phyloP scores from a whole-genome alignment of 2,113 vertebrate species.

The Paedocypris sp. region DNA sequence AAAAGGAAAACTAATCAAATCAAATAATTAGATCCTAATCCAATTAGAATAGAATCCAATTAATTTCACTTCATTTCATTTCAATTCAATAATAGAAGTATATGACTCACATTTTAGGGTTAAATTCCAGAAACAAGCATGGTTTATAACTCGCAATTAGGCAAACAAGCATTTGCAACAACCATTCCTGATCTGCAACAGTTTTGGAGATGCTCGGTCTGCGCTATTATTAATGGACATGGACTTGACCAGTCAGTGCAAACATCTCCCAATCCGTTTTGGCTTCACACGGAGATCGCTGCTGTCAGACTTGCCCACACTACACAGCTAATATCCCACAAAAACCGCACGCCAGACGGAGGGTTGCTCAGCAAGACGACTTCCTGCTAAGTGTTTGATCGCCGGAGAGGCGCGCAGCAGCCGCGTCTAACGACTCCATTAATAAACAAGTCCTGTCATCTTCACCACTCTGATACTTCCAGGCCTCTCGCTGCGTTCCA shows the following conservation, averaged over 20 bases:
- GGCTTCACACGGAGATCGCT: not conserved
- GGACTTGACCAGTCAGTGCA: not conserved
- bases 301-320: conserved; percentile 12
- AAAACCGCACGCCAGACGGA: not conserved
- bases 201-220: not conserved
- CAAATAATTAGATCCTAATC: too few species aligned
- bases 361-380: not conserved
- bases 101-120: too few species aligned
- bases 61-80: too few species aligned
- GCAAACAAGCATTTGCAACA: too few species aligned
- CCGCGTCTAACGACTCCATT: conserved; percentile 10
- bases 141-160: too few species aligned
- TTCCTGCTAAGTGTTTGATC: conserved; percentile 25
- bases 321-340: conserved; percentile 8
- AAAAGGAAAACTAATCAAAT: too few species aligned
- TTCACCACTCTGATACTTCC: conserved; percentile 46
- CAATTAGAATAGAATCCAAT: too few species aligned
- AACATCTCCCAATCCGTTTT: conserved; percentile 11
- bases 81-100: too few species aligned
- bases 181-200: too few species aligned
- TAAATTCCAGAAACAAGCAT: too few species aligned
- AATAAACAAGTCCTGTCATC: conserved; percentile 22
- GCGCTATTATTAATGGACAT: not conserved
- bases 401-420: conserved; percentile 12
- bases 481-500: conserved; percentile 37